Evolutionary conservation across 2,113 vertebrate genomes (phyloP), one percentile per base, ranked within the genome.

Genomic region (Pomatostomus ruficeps): DNA sequence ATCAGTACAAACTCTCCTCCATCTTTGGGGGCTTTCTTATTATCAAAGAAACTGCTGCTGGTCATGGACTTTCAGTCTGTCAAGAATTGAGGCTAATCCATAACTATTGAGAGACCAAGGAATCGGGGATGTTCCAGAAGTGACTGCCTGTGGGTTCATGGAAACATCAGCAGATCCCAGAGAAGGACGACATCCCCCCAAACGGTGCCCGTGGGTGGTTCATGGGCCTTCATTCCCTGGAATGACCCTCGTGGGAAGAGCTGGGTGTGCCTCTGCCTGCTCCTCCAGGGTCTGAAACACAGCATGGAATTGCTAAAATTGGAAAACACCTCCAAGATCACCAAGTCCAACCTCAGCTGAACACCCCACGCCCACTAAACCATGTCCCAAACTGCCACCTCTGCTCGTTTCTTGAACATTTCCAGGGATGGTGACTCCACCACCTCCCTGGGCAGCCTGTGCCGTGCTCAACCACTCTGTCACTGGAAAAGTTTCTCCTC

Each of bases 181-280:
- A 42, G 73, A 49, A 73, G n/a, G 35, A 61, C 24, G 84, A 65
- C 0, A 0, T 68, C 24, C 22, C n/a, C 20, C 10, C 12, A 9
- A 52, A 49, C 4, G 3, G 2, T 40, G 18, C 3, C 74, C 15
- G 8, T 9, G n/a, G 12, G 0, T 24, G 16, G 23, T 35, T 72
- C 24, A 0, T 1, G n/a, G n/a, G 43, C 10, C 25, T 49, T 63
- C 43, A 12, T 16, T 71, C 40, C 36, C 28, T 35, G 35, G 21
- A 46, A 2, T 7, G 46, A 3, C 2, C 0, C 38, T 42, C 20
- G 6, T 0, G 2, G 16, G 6, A 33, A n/a, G 35, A 46, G 17
- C 21, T 29, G 70, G 8, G 16, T 38, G 16, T 6, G 19, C 15
- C 36, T 1, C 57, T 40, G 26, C 33, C 45, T 8, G 16, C n/a